Percentiles rank a stretch among this genome's conserved stretches.
These are phyloP conservation scores for Physocephala rufipes DNA, from an alignment of 2,888 invertebrate species.

Conservation along the genomic window DNA sequence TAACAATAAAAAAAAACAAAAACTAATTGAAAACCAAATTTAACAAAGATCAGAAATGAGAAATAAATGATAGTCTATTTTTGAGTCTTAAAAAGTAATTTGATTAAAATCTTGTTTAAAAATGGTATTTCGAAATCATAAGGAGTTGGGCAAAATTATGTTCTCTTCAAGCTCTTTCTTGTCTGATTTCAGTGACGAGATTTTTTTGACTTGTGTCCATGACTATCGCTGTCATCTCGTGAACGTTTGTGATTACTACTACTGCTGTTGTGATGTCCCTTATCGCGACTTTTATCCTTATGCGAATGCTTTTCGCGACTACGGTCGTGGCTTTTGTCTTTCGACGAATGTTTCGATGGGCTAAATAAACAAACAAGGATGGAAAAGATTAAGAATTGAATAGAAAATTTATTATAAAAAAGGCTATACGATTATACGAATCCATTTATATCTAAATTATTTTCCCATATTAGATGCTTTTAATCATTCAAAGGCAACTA, in stretches of 20 bases:
- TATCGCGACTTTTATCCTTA: slow-evolving; percentile 63
- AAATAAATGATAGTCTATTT: neutral
- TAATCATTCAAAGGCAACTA: too few species aligned
- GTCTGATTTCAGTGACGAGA: slow-evolving; percentile 66
- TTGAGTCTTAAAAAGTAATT: slow-evolving; percentile 19
- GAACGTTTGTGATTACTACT: slow-evolving; percentile 72
- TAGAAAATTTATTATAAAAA: slow-evolving; percentile 1
- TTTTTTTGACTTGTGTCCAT: slow-evolving; percentile 74
- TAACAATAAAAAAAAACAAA: slow-evolving; percentile 8
- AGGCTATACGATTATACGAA: neutral
- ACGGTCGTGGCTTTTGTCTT: slow-evolving; percentile 62
- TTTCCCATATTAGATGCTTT: too few species aligned
- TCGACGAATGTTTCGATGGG: slow-evolving; percentile 58
- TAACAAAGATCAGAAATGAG: neutral
- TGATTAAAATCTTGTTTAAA: slow-evolving; percentile 6
- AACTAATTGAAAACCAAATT: slow-evolving; percentile 4
- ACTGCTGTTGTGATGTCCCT: slow-evolving; percentile 60
- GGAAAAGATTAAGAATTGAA: slow-evolving; percentile 29
- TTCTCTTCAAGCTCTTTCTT: neutral
- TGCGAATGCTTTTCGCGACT: slow-evolving; percentile 55
- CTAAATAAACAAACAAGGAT: slow-evolving; percentile 41
- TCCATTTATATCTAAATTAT: too few species aligned
- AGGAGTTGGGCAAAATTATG: slow-evolving; percentile 3
- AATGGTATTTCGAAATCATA: slow-evolving; percentile 12
- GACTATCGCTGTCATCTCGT: slow-evolving; percentile 78